A percentile compares a stretch with the other conserved stretches of the same genome.
These are phyloP conservation scores for Edolisoma coerulescens DNA, from an alignment of 2,113 vertebrate species.

Conservation along the genomic window DNA sequence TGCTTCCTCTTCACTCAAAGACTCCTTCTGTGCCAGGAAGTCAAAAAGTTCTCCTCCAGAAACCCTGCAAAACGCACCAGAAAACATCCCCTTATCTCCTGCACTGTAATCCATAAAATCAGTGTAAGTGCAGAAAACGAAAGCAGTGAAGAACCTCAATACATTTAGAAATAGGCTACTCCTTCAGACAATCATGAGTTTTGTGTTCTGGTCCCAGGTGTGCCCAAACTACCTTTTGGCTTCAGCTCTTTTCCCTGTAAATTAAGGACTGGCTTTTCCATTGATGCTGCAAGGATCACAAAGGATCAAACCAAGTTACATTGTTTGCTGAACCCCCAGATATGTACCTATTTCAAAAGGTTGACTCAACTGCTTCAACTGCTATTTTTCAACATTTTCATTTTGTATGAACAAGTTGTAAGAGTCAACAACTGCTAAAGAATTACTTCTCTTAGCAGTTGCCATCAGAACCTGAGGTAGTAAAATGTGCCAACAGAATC, in stretches of 20 bases:
- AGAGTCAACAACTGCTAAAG: neutral
- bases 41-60: slow-evolving; percentile 97
- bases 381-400: neutral
- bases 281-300: neutral
- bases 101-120: neutral
- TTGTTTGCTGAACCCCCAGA: neutral
- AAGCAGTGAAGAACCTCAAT: neutral
- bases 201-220: neutral
- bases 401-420: neutral
- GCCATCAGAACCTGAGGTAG: neutral
- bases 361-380: neutral
- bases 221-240: neutral
- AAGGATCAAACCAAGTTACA: neutral
- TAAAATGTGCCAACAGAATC: neutral
- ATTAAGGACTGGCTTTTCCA: neutral
- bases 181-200: neutral
- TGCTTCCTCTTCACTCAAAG: slow-evolving; percentile 94
- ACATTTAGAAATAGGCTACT: neutral
- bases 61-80: slow-evolving; percentile 76
- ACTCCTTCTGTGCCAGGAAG: slow-evolving; percentile 95
- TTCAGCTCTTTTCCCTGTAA: neutral
- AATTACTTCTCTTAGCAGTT: neutral
- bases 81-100: neutral
- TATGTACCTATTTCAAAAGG: neutral
- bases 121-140: neutral